phyloP scores from a whole-genome alignment of 2,888 invertebrate species.

The Synanthedon vespiformis region DNA sequence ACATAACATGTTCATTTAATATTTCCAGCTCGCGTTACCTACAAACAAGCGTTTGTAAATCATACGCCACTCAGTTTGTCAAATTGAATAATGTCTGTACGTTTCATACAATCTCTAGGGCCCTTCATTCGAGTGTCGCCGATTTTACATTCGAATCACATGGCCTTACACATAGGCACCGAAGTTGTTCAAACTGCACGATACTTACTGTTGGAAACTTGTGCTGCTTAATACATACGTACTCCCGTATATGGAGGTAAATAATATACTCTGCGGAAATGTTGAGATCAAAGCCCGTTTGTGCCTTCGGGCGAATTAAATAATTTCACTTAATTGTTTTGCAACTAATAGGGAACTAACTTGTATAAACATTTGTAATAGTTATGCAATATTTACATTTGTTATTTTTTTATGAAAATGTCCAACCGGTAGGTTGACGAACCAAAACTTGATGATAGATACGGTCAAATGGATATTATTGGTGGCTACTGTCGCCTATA shows the following conservation, averaged over 20 bases:
- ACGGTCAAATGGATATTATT: too few relatives aligned
- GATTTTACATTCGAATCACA: constrained; percentile 2
- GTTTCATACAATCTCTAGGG: constrained; percentile 1
- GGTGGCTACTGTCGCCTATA: too few relatives aligned
- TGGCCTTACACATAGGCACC: too few relatives aligned
- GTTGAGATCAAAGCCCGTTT: background rate
- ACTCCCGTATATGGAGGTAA: background rate
- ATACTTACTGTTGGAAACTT: background rate
- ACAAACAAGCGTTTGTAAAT: background rate
- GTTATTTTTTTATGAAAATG: background rate
- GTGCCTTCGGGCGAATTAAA: background rate
- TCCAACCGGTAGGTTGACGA: too few relatives aligned
- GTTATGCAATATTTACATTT: background rate
- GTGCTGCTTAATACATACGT: background rate
- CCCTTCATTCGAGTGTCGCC: constrained; percentile 1
- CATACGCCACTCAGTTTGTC: background rate
- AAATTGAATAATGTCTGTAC: background rate
- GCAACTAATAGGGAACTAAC: background rate
- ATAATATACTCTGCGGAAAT: background rate
- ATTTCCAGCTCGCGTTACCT: background rate
- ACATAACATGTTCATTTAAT: background rate
- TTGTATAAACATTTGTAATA: too few relatives aligned
- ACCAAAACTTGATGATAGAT: too few relatives aligned
- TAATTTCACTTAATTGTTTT: background rate
- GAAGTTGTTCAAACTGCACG: background rate